Conservation (phyloP, 1,140 invertebrate genomes). For the Caenorhabditis elegans region DNA sequence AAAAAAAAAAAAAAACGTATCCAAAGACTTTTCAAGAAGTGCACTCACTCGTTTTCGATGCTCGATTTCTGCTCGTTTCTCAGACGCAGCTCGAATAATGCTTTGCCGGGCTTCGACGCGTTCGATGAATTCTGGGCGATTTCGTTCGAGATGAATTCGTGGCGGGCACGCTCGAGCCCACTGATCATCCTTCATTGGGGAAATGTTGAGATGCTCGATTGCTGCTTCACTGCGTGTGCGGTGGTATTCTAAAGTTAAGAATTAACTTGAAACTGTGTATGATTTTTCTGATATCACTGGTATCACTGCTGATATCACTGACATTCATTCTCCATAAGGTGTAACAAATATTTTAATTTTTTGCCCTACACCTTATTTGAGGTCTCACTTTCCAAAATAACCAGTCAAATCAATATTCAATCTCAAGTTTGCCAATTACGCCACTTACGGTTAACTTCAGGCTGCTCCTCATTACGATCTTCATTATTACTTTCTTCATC, state of each 20-base stretch:
- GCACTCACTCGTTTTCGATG: not conserved
- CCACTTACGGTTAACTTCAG: no score
- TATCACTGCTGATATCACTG: no score
- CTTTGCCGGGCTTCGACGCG: not conserved
- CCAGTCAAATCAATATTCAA: no score
- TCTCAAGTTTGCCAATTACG: no score
- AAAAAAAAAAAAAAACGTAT: not conserved
- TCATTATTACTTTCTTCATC: not conserved
- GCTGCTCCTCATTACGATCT: no score
- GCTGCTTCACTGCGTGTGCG: not conserved
- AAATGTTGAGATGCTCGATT: not conserved
- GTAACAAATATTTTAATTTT: no score
- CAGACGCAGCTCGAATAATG: not conserved
- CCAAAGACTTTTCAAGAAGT: not conserved
- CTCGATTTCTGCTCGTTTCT: not conserved
- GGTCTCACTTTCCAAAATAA: no score
- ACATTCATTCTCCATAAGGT: no score
- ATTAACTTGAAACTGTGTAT: not conserved
- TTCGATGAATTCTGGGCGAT: conserved; percentile 29
- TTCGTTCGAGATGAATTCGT: not conserved
- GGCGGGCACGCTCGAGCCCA: not conserved
- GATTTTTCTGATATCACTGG: not conserved
- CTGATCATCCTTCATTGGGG: not conserved
- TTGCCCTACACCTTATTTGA: no score
- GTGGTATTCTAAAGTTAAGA: not conserved